phyloP scores from a whole-genome alignment of 2,797 vertebrate genomes.

The Delichon dasypus region DNA sequence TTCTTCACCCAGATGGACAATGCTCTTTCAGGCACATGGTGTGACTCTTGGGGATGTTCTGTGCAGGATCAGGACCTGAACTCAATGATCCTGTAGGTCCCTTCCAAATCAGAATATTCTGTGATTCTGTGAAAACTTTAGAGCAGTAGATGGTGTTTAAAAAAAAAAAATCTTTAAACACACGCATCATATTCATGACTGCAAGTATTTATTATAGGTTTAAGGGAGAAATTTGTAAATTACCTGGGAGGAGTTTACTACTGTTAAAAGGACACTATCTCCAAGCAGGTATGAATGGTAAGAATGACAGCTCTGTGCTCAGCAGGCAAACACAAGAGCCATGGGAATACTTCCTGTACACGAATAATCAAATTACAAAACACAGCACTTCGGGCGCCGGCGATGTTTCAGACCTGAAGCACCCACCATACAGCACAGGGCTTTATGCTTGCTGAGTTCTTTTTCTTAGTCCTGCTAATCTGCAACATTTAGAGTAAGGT shows the following conservation, averaged over 20 bases:
- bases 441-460: slow-evolving; percentile 32
- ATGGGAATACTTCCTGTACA: not conserved
- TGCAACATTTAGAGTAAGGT: slow-evolving; percentile 58
- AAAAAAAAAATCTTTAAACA: not conserved
- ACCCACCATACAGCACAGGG: slow-evolving; percentile 3
- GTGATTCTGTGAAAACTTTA: not conserved
- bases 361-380: not conserved
- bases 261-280: not conserved
- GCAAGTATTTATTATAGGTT: not conserved
- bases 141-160: not conserved
- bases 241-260: not conserved
- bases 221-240: not conserved
- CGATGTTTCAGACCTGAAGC: slow-evolving; percentile 30
- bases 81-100: not conserved
- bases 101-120: not conserved
- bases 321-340: not conserved
- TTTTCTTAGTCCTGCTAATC: slow-evolving; percentile 42
- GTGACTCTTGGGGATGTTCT: not conserved
- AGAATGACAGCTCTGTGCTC: not conserved
- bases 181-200: not conserved
- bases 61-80: not conserved
- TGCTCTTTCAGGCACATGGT: not conserved
- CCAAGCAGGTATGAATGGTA: not conserved
- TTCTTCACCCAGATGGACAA: not conserved
- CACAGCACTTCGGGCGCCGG: not conserved